A percentile compares a stretch with the other conserved stretches of the same genome.
These are phyloP conservation scores for Anaspis maculata DNA, from an alignment of 2,888 invertebrate species.

Conservation along the genomic window DNA sequence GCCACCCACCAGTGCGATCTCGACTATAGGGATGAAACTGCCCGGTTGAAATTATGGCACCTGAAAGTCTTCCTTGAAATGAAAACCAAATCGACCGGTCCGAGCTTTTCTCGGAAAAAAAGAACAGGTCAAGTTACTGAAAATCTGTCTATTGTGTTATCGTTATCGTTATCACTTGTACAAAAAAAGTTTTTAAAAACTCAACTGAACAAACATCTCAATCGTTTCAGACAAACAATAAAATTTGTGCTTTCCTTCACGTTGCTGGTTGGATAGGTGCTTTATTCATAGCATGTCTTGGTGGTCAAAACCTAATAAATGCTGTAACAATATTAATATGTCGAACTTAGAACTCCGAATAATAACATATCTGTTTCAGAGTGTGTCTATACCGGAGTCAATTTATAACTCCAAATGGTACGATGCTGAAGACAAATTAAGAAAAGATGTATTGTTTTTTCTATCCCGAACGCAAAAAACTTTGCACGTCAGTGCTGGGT, in stretches of 20 bases:
- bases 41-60: too few species aligned
- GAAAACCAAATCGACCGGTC: too few species aligned
- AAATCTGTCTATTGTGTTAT: too few species aligned
- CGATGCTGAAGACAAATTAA: neutral
- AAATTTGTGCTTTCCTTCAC: neutral
- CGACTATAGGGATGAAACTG: too few species aligned
- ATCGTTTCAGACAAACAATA: conserved; percentile 1
- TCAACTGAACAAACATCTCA: too few species aligned
- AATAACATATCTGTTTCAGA: too few species aligned
- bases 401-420: conserved; percentile 7
- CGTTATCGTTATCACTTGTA: too few species aligned
- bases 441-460: conserved; percentile 3
- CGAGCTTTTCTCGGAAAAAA: too few species aligned
- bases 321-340: conserved; percentile 1
- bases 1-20: too few species aligned
- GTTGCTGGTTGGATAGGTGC: conserved; percentile 1
- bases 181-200: too few species aligned
- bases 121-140: too few species aligned
- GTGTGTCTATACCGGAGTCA: conserved; percentile 3
- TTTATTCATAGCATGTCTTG: conserved; percentile 2
- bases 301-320: conserved; percentile 4
- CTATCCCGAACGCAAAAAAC: conserved; percentile 1
- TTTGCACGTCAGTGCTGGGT: conserved; percentile 1
- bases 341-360: neutral
- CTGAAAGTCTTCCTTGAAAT: too few species aligned